Evolutionary conservation across 2,797 vertebrate species (phyloP).

Genomic region (Chelonia mydas): DNA sequence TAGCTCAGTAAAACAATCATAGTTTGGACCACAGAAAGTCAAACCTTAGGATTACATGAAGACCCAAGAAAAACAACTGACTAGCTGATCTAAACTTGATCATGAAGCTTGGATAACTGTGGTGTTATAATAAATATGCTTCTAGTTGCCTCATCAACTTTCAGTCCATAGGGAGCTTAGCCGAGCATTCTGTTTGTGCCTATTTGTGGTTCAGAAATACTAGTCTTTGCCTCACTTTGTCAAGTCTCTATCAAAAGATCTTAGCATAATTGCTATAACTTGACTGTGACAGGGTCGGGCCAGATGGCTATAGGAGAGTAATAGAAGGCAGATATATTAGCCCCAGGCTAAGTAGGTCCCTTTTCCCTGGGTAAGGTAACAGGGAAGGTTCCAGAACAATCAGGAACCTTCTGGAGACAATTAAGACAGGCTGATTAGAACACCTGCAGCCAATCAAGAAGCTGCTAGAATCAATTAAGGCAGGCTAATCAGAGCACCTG

Average conservation of each 20-base stretch:
- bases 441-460: no score
- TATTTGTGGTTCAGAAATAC: background rate
- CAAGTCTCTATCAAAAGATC: background rate
- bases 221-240: background rate
- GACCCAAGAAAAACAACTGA: slow-evolving; percentile 51
- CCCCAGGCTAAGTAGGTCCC: no score
- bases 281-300: no score
- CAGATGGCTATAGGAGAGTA: no score
- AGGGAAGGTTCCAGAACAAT: no score
- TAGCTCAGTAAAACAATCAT: background rate
- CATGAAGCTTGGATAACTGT: slow-evolving; percentile 1
- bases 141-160: slow-evolving; percentile 27
- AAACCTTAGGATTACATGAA: slow-evolving; percentile 35
- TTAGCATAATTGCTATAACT: background rate
- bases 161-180: background rate
- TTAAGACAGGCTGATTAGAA: no score
- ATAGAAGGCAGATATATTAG: no score
- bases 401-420: no score
- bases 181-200: background rate
- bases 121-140: slow-evolving; percentile 26
- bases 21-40: background rate
- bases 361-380: no score
- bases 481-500: no score
- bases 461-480: no score
- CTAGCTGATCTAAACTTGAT: slow-evolving; percentile 40